Evolutionary conservation across 2,113 vertebrate genomes (phyloP), one percentile per base, ranked within the genome.

Genomic region (Xiphophorus maculatus): DNA sequence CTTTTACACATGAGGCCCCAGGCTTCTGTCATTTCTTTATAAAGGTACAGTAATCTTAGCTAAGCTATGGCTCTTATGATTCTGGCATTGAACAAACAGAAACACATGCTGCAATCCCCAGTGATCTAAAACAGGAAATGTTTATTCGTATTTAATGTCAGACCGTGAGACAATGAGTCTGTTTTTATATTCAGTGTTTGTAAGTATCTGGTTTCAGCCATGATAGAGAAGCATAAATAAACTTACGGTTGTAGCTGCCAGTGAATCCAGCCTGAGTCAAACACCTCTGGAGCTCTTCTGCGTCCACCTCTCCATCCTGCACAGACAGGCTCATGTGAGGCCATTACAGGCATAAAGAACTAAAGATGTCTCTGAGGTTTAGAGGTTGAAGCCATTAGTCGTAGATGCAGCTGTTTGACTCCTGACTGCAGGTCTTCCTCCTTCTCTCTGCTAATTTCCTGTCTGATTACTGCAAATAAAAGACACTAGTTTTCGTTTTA

Each of bases 221-320:
- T 19, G 17, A 4, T 19, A 48, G 5, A 37, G 44, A 19, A 19
- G 44, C 25, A 58, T 25, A 28, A 27, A 13, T 27, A 10, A 14
- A 94, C 96, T 96, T 93, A 97, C 96, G 95, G 66, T 86, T 85
- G 66, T 95, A 97, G 76, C 87, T 93, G 74, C 96, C 96, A 40
- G 89, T 94, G 87, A 98, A 95, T 64, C 95, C 96, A 32, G 95
- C 90, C 86, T 96, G 94, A 13, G 96, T 96, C 88, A 97, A 93
- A 87, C 95, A 97, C 83, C 91, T 94, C 90, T 96, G 96, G 35
- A 98, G 95, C 74, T 97, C 96, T 77, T 96, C 93, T 0, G 95
- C 95, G 83, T 96, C 96, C 14, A 96, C 89, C 90, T 97, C 96
- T 7, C 96, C 96, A 66, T 96, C 95, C 96, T 96, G 80, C 13